phyloP scores from a whole-genome alignment of 2,888 invertebrate genomes.

The Acrocyrtus sp. region DNA sequence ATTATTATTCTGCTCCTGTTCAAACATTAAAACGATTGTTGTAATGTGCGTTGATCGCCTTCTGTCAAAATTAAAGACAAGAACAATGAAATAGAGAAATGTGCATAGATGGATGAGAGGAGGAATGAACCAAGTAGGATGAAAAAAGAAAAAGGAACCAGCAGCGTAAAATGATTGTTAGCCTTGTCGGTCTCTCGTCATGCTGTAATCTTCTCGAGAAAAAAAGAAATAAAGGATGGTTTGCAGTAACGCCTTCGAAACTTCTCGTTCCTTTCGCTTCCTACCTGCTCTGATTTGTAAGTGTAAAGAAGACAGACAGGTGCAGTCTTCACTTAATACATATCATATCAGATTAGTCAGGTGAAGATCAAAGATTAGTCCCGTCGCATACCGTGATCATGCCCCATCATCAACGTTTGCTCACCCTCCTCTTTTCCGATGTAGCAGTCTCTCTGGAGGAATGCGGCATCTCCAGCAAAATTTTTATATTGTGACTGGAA shows the following conservation, averaged over 20 bases:
- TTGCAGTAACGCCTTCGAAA: constrained; percentile 34
- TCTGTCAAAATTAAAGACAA: constrained; percentile 48
- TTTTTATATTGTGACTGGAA: constrained; percentile 16
- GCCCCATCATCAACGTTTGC: constrained; percentile 1
- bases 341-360: constrained; percentile 15
- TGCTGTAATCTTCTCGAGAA: constrained; percentile 42
- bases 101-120: constrained; percentile 17
- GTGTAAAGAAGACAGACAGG: constrained; percentile 14
- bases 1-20: constrained; percentile 52
- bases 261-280: constrained; percentile 2
- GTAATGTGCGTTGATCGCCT: constrained; percentile 43
- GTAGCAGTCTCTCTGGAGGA: constrained; percentile 7
- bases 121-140: no score
- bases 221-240: constrained; percentile 38
- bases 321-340: constrained; percentile 6
- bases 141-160: not conserved
- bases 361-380: not conserved
- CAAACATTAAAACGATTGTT: constrained; percentile 51
- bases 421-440: not conserved
- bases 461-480: constrained; percentile 21
- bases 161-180: not conserved
- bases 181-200: constrained; percentile 25
- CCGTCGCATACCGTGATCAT: constrained; percentile 16
- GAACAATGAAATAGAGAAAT: constrained; percentile 6
- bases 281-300: constrained; percentile 37